Percentiles rank a stretch among this genome's conserved stretches.
Evolutionary conservation across 2,888 invertebrate species (phyloP).

Genomic region (Eupithecia tripunctaria): DNA sequence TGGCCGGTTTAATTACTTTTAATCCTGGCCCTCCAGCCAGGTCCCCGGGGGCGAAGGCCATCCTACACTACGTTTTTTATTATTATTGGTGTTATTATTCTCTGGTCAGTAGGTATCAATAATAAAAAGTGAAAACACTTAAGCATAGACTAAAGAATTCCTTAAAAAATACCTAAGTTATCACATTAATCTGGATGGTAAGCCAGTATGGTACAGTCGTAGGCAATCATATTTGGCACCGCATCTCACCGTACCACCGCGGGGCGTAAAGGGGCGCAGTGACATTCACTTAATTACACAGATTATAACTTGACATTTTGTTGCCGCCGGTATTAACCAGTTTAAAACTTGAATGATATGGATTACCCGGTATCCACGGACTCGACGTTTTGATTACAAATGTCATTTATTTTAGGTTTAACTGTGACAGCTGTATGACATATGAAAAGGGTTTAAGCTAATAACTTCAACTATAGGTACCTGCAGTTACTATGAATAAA

Average conservation of each 20-base stretch:
- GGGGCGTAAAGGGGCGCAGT: constrained; percentile 44
- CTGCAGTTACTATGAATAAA: too few species aligned
- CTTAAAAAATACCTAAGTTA: too few species aligned
- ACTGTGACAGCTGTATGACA: constrained; percentile 9
- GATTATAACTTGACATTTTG: constrained; percentile 82
- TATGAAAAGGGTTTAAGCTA: constrained; percentile 5
- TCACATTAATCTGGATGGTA: too few species aligned
- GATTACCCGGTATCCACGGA: constrained; percentile 58
- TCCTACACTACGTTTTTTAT: too few species aligned
- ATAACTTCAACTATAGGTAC: neutral
- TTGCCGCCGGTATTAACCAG: constrained; percentile 52
- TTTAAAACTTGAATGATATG: constrained; percentile 75
- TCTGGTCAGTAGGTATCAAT: too few species aligned
- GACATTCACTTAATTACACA: constrained; percentile 83
- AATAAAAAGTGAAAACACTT: too few species aligned
- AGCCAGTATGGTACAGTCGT: neutral
- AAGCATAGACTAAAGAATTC: too few species aligned
- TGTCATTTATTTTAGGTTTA: constrained; percentile 23
- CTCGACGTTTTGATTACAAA: constrained; percentile 31
- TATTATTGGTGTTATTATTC: too few species aligned
- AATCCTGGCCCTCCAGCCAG: too few species aligned
- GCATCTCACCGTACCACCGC: neutral
- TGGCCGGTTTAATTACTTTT: too few species aligned
- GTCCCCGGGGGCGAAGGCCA: too few species aligned
- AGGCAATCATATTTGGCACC: constrained; percentile 1